Evolutionary conservation across 2,888 invertebrate genomes (phyloP), one percentile per base, ranked within the genome.

Genomic region (Cephus nigrinus): DNA sequence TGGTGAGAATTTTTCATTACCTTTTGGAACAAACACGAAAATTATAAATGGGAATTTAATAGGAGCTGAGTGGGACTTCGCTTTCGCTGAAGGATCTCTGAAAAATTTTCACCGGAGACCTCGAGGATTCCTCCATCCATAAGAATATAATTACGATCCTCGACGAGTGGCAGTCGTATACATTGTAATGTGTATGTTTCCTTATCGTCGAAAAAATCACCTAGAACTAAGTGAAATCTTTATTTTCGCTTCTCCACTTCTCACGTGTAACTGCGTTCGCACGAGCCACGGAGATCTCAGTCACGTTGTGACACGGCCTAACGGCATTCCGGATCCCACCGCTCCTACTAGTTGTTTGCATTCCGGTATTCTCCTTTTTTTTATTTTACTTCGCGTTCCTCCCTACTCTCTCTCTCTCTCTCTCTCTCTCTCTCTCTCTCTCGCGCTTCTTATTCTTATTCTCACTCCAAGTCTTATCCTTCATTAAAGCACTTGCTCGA

Each of bases 281-380:
- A 71, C 71, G 71, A 31, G 32, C 15, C 71, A 33, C 71, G 71
- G 71, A 55, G 55, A 55, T 55, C 71, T 12, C 71, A 23, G 33
- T 32, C 71, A 31, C 71, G 71, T 71, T 71, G 82, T 80, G 84
- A 85, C 84, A 85, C 83, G 82, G 80, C 79, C 85, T 88, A 88
- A 88, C 88, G 87, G 87, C 86, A 87, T 87, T 86, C 85, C 81
- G 84, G 71, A 81, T 84, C 82, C 83, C 78, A 79, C 78, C 80
- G 79, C 80, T 81, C 81, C 76, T 79, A 75, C 71, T 75, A 78
- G 81, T 81, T 79, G 77, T 81, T 71, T 83, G 78, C 86, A 84
- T 84, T 85, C 85, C 83, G 78, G 75, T 75, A 80, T 81, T 80
- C 81, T 80, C 78, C 35, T 77, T 75, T 72, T 32, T 32, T 78